Evolutionary conservation across 2,888 invertebrate genomes (phyloP).

Genomic region (Ormyrus thymus): DNA sequence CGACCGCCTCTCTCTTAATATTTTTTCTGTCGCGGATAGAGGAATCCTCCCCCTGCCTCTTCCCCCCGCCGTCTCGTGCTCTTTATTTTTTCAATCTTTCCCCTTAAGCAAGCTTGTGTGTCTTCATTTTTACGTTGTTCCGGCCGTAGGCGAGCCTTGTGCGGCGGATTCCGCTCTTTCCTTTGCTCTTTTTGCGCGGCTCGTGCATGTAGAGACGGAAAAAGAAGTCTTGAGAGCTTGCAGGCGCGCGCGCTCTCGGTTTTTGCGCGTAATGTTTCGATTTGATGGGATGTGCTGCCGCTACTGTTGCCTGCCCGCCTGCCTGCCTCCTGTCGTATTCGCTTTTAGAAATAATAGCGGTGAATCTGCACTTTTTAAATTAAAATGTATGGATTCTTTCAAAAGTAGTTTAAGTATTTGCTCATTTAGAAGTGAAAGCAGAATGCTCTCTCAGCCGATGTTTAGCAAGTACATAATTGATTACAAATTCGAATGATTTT

Average conservation of each 20-base stretch:
- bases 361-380: constrained; percentile 30
- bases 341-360: constrained; percentile 13
- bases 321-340: neutral
- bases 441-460: no score
- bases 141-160: neutral
- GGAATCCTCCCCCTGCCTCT: constrained; percentile 23
- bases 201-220: neutral
- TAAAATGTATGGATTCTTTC: constrained; percentile 12
- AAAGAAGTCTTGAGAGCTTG: constrained; percentile 24
- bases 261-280: constrained; percentile 33
- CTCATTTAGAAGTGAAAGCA: no score
- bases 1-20: constrained; percentile 11
- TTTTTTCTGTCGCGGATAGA: constrained; percentile 39
- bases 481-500: no score
- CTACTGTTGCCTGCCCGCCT: no score
- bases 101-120: constrained; percentile 28
- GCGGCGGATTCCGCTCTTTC: neutral
- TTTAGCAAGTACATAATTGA: no score
- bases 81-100: constrained; percentile 50
- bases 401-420: neutral
- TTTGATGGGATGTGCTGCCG: constrained; percentile 23
- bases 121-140: constrained; percentile 19
- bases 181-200: constrained; percentile 33
- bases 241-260: neutral
- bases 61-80: constrained; percentile 22